These are phyloP conservation scores for Tylochromis polylepis DNA, from an alignment of 2,113 vertebrate genomes.

Conservation along the genomic window DNA sequence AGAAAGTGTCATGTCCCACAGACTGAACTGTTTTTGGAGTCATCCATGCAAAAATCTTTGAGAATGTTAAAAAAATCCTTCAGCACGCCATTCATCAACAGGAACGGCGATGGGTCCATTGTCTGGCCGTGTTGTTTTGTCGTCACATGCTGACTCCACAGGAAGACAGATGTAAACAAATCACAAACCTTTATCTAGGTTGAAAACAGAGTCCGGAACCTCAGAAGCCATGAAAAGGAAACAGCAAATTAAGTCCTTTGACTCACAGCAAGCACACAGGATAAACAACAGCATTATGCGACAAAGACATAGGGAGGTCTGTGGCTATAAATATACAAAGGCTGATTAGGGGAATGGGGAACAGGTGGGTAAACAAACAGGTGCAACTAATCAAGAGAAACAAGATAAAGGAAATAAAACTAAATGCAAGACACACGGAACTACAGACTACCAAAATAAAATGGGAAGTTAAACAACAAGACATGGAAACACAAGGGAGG, in stretches of 20 bases:
- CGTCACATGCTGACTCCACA: background rate
- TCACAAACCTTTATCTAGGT: background rate
- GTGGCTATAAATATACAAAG: background rate
- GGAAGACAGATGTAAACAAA: background rate
- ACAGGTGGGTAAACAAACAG: background rate
- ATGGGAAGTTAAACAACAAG: background rate
- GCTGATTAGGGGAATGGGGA: background rate
- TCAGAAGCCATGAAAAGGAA: background rate
- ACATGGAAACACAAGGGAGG: background rate
- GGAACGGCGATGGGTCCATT: background rate
- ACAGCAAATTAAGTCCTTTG: background rate
- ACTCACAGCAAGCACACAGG: background rate
- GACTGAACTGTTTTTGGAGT: background rate
- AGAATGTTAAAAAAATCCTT: background rate
- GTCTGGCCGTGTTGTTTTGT: background rate
- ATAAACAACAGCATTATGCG: background rate
- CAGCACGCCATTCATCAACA: background rate
- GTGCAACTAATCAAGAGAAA: background rate
- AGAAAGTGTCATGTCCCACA: background rate
- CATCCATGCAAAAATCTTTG: accelerated
- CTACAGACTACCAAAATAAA: background rate
- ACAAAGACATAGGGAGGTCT: background rate
- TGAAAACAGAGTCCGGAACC: background rate
- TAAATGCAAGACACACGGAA: background rate
- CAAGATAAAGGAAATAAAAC: background rate